Evolutionary conservation across 2,797 vertebrate genomes (phyloP).

Genomic region (Apogon hyalosoma): DNA sequence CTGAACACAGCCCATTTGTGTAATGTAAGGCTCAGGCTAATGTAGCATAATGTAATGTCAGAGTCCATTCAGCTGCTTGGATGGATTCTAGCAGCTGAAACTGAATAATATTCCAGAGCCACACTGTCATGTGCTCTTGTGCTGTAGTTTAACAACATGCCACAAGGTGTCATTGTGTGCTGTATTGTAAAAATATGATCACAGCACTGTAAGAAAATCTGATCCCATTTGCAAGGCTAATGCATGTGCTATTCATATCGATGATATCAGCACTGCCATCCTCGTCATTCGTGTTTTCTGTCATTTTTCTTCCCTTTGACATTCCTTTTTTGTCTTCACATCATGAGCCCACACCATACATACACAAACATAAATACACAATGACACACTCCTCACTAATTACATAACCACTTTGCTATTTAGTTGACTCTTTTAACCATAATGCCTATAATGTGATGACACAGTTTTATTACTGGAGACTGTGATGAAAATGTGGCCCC

Average conservation of each 20-base stretch:
- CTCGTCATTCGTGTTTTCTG: constrained; percentile 34
- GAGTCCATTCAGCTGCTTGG: background rate
- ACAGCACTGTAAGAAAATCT: constrained; percentile 56
- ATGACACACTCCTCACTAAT: constrained; percentile 21
- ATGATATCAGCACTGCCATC: constrained; percentile 57
- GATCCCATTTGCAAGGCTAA: constrained; percentile 67
- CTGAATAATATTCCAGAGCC: constrained; percentile 27
- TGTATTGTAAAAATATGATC: constrained; percentile 42
- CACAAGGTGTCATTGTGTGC: constrained; percentile 79
- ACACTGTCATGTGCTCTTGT: constrained; percentile 27
- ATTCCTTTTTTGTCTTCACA: constrained; percentile 6
- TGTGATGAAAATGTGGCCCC: constrained; percentile 18
- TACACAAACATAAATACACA: constrained; percentile 2
- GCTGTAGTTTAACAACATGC: constrained; percentile 68
- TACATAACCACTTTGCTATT: constrained; percentile 10
- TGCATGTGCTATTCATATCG: constrained; percentile 56
- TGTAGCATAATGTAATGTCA: constrained; percentile 1
- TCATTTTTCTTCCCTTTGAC: constrained; percentile 20
- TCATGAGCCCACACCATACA: constrained; percentile 8
- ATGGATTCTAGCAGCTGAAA: constrained; percentile 30
- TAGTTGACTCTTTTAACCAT: constrained; percentile 14
- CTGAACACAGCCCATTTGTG: constrained; percentile 6
- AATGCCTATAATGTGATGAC: constrained; percentile 15
- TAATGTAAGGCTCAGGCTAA: constrained; percentile 3
- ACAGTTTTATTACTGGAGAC: constrained; percentile 12